Conservation (phyloP, 2,113 vertebrate species). For the Ceyx cyanopectus region DNA sequence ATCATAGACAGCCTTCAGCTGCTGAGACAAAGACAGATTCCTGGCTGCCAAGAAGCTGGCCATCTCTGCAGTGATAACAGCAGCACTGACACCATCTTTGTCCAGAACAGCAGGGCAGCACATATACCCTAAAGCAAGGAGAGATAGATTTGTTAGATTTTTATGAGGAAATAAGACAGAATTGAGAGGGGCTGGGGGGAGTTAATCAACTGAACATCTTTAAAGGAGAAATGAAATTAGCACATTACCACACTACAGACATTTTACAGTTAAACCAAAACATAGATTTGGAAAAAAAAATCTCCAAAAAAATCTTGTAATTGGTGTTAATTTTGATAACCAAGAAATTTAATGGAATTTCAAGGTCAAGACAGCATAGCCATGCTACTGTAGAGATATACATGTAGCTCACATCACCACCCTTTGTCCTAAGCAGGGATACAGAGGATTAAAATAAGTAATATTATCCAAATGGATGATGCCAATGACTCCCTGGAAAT, state of each 20-base stretch:
- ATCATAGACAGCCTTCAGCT: slow-evolving; percentile 88
- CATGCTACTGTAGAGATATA: not conserved
- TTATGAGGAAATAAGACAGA: not conserved
- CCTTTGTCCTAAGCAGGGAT: not conserved
- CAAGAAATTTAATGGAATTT: not conserved
- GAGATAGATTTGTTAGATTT: not conserved
- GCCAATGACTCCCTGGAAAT: not conserved
- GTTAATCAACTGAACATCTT: not conserved
- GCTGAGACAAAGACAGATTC: slow-evolving; percentile 85
- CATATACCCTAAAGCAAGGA: slow-evolving; percentile 90
- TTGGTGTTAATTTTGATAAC: not conserved
- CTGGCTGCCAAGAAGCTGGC: slow-evolving; percentile 86
- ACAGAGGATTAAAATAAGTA: not conserved
- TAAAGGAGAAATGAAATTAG: not conserved
- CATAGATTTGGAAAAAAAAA: not conserved
- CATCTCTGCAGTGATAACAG: slow-evolving; percentile 92
- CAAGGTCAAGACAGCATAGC: not conserved
- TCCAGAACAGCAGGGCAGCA: slow-evolving; percentile 94
- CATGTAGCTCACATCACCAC: not conserved
- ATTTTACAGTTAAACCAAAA: not conserved
- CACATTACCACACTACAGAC: not conserved
- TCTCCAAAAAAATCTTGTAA: not conserved
- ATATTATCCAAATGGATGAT: not conserved
- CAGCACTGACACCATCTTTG: slow-evolving; percentile 96
- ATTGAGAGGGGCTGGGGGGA: not conserved